Conservation (phyloP, 2,888 invertebrate genomes). For the Synanthedon andrenaeformis region DNA sequence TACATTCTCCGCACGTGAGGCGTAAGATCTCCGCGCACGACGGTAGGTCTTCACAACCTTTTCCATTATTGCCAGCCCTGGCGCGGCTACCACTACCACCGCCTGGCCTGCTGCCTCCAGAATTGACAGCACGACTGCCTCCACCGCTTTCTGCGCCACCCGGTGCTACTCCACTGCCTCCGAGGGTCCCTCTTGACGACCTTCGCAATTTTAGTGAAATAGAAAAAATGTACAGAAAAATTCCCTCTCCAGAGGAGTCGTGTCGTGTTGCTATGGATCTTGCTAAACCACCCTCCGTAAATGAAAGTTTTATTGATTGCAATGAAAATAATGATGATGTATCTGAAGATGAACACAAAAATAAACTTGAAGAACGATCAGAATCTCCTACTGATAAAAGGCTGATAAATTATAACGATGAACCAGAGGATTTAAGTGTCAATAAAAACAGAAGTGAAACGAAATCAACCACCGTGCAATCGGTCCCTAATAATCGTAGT, state of each 20-base stretch:
- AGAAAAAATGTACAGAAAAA: slow-evolving; percentile 64
- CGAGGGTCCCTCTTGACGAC: slow-evolving; percentile 56
- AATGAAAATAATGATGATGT: slow-evolving; percentile 51
- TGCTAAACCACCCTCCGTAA: slow-evolving; percentile 31
- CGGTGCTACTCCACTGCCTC: slow-evolving; percentile 64
- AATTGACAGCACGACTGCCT: slow-evolving; percentile 57
- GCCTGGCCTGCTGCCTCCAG: slow-evolving; percentile 74
- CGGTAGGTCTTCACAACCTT: slow-evolving; percentile 87
- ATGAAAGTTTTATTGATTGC: slow-evolving; percentile 46
- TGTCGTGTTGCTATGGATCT: slow-evolving; percentile 45
- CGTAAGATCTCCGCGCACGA: slow-evolving; percentile 94
- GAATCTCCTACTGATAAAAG: slow-evolving; percentile 37
- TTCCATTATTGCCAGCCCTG: slow-evolving; percentile 78
- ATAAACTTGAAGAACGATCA: slow-evolving; percentile 25
- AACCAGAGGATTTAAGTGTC: slow-evolving; percentile 78
- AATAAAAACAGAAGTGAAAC: slow-evolving; percentile 74
- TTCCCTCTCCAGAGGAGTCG: slow-evolving; percentile 44
- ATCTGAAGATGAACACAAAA: slow-evolving; percentile 46
- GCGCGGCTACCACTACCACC: slow-evolving; percentile 79
- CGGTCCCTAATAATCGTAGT: slow-evolving; percentile 30
- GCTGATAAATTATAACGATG: slow-evolving; percentile 57
- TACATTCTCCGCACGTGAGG: slow-evolving; percentile 94
- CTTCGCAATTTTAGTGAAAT: slow-evolving; percentile 67
- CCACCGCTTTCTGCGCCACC: slow-evolving; percentile 34
- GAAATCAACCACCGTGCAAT: slow-evolving; percentile 51